A percentile compares a stretch with the other conserved stretches of the same genome.
These are phyloP conservation scores for Diadegma fenestrale DNA, from an alignment of 2,888 invertebrate species.

Conservation along the genomic window DNA sequence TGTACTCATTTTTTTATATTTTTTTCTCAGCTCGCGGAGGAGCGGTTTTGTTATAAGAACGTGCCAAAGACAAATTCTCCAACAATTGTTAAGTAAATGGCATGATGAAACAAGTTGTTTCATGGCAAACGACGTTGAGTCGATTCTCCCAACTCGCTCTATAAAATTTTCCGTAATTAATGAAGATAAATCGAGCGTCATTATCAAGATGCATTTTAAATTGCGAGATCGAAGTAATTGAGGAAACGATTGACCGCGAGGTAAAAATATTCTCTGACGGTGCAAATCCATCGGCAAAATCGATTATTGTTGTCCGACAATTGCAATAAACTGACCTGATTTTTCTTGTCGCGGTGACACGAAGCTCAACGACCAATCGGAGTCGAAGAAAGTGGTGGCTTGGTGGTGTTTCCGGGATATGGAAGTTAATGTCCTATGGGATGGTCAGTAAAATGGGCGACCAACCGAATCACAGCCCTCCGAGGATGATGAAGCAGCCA, in stretches of 20 bases:
- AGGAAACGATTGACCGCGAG: neutral
- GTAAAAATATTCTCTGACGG: neutral
- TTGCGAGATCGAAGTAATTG: neutral
- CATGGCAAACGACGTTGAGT: neutral
- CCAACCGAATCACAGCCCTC: slow-evolving; percentile 6
- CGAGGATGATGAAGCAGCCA: slow-evolving; percentile 6
- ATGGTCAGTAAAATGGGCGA: neutral
- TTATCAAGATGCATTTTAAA: neutral
- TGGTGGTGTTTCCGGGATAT: neutral
- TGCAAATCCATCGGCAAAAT: neutral
- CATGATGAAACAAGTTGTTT: neutral
- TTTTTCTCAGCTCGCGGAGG: neutral
- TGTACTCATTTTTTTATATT: neutral
- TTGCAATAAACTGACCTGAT: slow-evolving; percentile 23
- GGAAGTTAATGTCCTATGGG: neutral
- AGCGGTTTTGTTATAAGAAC: neutral
- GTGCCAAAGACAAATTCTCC: neutral
- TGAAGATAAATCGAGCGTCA: neutral
- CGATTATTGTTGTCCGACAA: neutral
- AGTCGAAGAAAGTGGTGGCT: neutral
- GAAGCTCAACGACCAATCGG: slow-evolving; percentile 6
- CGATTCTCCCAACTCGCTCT: neutral
- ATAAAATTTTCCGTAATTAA: slow-evolving; percentile 2
- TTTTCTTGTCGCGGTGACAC: neutral
- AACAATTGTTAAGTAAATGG: neutral